Evolutionary conservation across 2,888 invertebrate genomes (phyloP).

Genomic region (Dryadula phaetusa): DNA sequence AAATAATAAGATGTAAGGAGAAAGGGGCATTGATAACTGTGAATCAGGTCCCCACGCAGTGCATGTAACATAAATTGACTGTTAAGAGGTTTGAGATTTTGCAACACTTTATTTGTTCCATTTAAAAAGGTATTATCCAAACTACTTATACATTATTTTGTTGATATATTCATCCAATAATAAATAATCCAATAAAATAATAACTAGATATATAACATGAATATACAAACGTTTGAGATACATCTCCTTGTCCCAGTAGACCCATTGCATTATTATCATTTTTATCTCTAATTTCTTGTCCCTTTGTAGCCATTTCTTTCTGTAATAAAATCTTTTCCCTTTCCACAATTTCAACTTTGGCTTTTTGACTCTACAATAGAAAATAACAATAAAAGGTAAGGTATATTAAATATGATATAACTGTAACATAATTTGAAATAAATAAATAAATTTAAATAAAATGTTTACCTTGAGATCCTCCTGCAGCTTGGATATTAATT

Average conservation of each 20-base stretch:
- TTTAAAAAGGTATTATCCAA: no score
- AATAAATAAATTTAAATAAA: background rate
- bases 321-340: slow-evolving; percentile 70
- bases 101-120: no score
- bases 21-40: no score
- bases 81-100: no score
- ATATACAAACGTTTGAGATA: slow-evolving; percentile 60
- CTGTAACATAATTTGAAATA: background rate
- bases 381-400: no score
- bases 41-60: no score
- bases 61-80: no score
- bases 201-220: no score
- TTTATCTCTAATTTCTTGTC: slow-evolving; percentile 65
- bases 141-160: no score
- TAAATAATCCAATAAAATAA: background rate
- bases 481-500: slow-evolving; percentile 66
- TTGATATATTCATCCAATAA: no score
- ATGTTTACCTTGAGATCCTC: slow-evolving; percentile 71
- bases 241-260: slow-evolving; percentile 67
- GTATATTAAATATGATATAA: background rate
- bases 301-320: slow-evolving; percentile 63
- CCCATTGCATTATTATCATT: slow-evolving; percentile 73
- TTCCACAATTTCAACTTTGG: slow-evolving; percentile 71
- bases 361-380: slow-evolving; percentile 67
- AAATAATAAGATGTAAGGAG: no score